Conservation (phyloP, 1,140 invertebrate genomes). For the Drosophila kepulauana region DNA sequence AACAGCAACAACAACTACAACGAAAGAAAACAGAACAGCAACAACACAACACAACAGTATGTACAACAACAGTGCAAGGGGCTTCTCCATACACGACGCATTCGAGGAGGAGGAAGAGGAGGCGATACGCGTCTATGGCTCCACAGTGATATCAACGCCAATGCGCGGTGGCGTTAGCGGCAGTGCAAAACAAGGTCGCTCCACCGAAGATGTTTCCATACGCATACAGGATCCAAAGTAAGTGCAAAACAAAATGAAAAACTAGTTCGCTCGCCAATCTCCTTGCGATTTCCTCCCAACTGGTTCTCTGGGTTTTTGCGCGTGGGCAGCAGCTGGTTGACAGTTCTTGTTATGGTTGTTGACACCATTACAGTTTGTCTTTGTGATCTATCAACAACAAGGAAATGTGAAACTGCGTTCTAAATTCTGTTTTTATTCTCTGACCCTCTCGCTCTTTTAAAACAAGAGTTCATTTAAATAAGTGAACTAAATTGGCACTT, state of each 20-base stretch:
- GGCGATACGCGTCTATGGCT: constrained; percentile 91
- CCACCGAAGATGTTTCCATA: constrained; percentile 84
- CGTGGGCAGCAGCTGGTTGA: constrained; percentile 45
- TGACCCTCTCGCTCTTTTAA: not conserved
- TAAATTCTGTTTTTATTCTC: not conserved
- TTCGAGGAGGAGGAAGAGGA: constrained; percentile 93
- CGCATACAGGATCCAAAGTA: constrained; percentile 85
- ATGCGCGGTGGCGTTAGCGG: constrained; percentile 84
- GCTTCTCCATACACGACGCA: constrained; percentile 92
- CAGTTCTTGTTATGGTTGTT: constrained; percentile 24
- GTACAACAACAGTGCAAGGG: constrained; percentile 76
- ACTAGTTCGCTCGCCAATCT: constrained; percentile 31
- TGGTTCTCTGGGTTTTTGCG: constrained; percentile 17
- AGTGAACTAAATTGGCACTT: constrained; percentile 19
- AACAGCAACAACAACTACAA: constrained; percentile 51
- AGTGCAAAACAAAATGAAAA: constrained; percentile 79
- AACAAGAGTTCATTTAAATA: constrained; percentile 14
- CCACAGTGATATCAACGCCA: constrained; percentile 87
- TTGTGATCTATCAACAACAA: constrained; percentile 23
- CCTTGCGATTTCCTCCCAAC: not conserved
- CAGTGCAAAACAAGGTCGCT: constrained; percentile 79
- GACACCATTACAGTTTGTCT: constrained; percentile 45
- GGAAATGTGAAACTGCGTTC: constrained; percentile 19
- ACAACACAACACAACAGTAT: constrained; percentile 53
- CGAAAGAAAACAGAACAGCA: constrained; percentile 49